Evolutionary conservation across 2,797 vertebrate species (phyloP).

Genomic region (Trachurus trachurus): DNA sequence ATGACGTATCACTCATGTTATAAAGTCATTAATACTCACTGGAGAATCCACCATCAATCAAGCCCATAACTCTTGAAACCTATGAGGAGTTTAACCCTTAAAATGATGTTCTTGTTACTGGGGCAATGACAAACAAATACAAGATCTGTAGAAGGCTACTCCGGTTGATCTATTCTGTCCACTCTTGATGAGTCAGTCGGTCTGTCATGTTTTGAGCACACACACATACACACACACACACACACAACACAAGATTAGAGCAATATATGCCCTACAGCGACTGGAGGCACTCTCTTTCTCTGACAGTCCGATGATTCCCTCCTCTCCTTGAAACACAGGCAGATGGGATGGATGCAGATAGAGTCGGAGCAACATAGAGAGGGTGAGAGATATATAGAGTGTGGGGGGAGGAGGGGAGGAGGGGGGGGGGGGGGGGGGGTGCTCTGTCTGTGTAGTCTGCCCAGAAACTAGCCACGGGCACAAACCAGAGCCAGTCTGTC

Average conservation of each 20-base stretch:
- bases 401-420: conserved; percentile 61
- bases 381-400: conserved; percentile 62
- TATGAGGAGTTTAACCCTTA: background rate
- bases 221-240: background rate
- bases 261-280: conserved; percentile 42
- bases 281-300: conserved; percentile 43
- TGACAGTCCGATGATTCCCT: conserved; percentile 61
- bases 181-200: conserved; percentile 11
- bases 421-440: conserved; percentile 58
- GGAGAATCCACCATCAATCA: background rate
- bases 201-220: conserved; percentile 30
- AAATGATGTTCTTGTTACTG: background rate
- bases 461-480: conserved; percentile 77
- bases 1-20: background rate
- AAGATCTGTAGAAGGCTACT: background rate
- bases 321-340: conserved; percentile 69
- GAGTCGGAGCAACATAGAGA: conserved; percentile 60
- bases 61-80: background rate
- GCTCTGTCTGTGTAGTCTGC: conserved; percentile 75
- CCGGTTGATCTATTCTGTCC: conserved; percentile 2
- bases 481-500: conserved; percentile 49
- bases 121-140: background rate
- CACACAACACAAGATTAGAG: conserved; percentile 47
- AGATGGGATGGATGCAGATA: conserved; percentile 73
- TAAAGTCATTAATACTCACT: background rate